Evolutionary conservation across 2,113 vertebrate genomes (phyloP).

Genomic region (Echinops telfairi): DNA sequence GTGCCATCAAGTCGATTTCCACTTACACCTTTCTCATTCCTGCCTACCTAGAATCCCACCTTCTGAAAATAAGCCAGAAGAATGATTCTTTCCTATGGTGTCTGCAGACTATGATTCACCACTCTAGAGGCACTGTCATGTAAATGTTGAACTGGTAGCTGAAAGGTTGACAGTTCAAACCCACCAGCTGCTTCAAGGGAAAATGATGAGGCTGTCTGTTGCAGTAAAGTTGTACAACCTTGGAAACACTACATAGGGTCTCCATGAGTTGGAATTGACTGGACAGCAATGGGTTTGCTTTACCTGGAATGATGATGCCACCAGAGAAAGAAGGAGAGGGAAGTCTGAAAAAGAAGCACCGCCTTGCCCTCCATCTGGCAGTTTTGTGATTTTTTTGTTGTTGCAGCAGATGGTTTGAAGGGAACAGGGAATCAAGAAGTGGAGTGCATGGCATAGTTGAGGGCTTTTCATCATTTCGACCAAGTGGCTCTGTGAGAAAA

Average conservation of each 20-base stretch:
- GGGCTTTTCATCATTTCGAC: conserved; percentile 20
- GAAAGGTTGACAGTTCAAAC: not conserved
- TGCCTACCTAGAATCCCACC: not conserved
- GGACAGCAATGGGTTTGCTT: not conserved
- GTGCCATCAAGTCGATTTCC: not conserved
- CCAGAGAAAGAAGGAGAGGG: not conserved
- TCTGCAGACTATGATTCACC: too few relatives aligned
- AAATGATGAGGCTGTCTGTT: not conserved
- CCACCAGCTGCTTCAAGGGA: not conserved
- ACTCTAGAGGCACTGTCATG: not conserved
- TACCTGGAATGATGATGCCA: not conserved
- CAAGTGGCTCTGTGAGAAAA: conserved; percentile 61
- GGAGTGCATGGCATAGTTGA: not conserved
- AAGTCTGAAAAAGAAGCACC: conserved; percentile 36
- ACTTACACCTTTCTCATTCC: not conserved
- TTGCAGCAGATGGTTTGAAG: conserved; percentile 50
- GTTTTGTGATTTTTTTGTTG: conserved; percentile 60
- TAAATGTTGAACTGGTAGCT: not conserved
- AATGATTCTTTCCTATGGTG: not conserved
- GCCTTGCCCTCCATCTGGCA: conserved; percentile 42
- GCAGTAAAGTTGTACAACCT: not conserved
- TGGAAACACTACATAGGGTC: not conserved
- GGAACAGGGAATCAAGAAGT: conserved; percentile 8
- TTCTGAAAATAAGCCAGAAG: not conserved
- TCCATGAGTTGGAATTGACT: not conserved